These are phyloP conservation scores for Eupithecia dodoneata DNA, from an alignment of 2,888 invertebrate genomes.

Conservation along the genomic window DNA sequence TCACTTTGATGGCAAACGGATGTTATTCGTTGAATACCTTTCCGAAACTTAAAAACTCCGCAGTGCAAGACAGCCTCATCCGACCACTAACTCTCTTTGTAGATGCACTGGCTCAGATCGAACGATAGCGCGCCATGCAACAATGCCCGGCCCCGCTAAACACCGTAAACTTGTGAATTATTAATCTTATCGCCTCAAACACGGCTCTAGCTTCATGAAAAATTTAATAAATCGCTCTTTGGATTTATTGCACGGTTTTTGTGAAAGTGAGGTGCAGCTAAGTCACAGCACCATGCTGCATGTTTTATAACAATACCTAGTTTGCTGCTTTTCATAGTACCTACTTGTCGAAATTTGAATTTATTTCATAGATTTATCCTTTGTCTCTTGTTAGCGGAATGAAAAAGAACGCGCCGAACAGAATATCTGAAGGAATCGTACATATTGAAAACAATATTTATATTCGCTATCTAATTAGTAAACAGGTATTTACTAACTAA, in stretches of 20 bases:
- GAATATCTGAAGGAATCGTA: background rate
- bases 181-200: conserved; percentile 80
- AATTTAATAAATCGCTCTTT: conserved; percentile 77
- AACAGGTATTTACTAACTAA: background rate
- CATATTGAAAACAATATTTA: background rate
- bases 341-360: background rate
- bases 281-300: background rate
- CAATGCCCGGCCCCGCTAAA: conserved; percentile 68
- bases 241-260: conserved; percentile 60
- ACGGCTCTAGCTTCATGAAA: conserved; percentile 73
- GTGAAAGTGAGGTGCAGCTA: conserved; percentile 9
- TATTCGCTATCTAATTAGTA: background rate
- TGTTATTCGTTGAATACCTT: background rate
- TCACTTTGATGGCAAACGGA: background rate
- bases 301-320: background rate
- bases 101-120: conserved; percentile 73
- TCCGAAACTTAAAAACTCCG: background rate
- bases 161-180: conserved; percentile 83
- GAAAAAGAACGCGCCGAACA: background rate
- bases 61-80: conserved; percentile 35
- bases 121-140: conserved; percentile 76
- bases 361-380: background rate
- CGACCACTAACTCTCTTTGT: conserved; percentile 29
- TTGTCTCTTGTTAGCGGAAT: background rate
- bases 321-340: background rate